phyloP scores from a whole-genome alignment of 2,888 invertebrate genomes.

The Hyles lineata region DNA sequence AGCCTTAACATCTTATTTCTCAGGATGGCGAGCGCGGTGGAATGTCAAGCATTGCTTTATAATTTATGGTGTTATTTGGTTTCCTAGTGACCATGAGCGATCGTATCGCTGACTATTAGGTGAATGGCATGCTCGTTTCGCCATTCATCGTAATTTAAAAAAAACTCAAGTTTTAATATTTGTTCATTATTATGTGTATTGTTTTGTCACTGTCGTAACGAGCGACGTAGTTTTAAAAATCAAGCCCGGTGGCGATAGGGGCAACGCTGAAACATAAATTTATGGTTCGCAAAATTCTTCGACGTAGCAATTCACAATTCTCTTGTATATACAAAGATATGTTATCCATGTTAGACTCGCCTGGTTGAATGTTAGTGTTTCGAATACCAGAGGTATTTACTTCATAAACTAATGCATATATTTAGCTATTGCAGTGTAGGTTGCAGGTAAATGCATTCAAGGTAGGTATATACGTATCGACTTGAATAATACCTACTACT shows the following conservation, averaged over 20 bases:
- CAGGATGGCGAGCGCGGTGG: too few species aligned
- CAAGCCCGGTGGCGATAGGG: neutral
- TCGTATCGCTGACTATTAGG: too few species aligned
- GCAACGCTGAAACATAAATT: neutral
- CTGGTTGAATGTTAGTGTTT: neutral
- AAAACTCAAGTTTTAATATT: neutral
- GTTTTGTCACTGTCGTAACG: neutral
- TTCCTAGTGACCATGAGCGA: too few species aligned
- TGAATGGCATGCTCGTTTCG: too few species aligned
- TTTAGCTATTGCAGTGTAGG: too few species aligned
- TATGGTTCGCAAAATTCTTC: constrained; percentile 1
- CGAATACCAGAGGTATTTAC: neutral
- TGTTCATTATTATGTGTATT: neutral
- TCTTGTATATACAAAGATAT: neutral
- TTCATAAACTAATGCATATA: neutral
- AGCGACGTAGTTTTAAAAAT: constrained; percentile 17
- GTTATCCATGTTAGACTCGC: neutral
- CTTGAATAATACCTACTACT: too few species aligned
- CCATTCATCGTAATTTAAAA: too few species aligned
- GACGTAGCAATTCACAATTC: constrained; percentile 17
- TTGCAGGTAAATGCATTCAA: too few species aligned
- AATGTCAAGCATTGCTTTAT: too few species aligned
- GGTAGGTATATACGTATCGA: too few species aligned
- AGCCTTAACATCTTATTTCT: too few species aligned
- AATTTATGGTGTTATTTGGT: too few species aligned